Evolutionary conservation across 64 coral and sea anemone genomes (phyloP), one percentile per base, ranked within the genome.

Genomic region (Astreopora myriophthalma): DNA sequence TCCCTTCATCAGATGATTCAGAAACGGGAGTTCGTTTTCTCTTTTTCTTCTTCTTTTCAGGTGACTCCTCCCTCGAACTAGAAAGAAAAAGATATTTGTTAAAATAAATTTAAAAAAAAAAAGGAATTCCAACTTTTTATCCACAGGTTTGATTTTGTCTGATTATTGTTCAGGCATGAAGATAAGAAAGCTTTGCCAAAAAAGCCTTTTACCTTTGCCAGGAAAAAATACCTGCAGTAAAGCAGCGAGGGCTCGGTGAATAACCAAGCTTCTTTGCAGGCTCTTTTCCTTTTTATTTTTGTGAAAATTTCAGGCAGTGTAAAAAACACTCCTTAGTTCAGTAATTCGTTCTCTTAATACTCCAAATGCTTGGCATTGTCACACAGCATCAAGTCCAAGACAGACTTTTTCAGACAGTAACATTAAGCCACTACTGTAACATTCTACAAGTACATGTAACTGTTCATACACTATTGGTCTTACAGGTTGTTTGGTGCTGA

Each of bases 21-120:
- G 76, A 80, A 16, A 26, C 76, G 24, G 79, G 31, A 83, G 79
- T 35, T 63, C 7, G 79, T 61, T 83, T 83, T 25, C 79, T 83
- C 8, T 83, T 83, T 63, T 64, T 65, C 77, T 61, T 80, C 57
- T 83, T 83, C 79, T 83, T 83, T 33, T n/a, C 52, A 23, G 79
- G 79, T 17, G 79, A 22, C 22, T 65, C 57, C 32, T 83, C 55
- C 79, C 35, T 37, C 23, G 20, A 34, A n/a, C 58, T 83, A 39
- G 6, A 83, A 83, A 65, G 48, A 83, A 12, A 83, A 17, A 13
- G 16, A 37, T 12, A 38, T 22, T 65, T 23, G 10, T 20, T n/a
- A n/a, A n/a, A n/a, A n/a, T n/a, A n/a, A n/a, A n/a, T n/a, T n/a
- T n/a, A n/a, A n/a, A n/a, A n/a, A n/a, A n/a, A 4, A 80, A 60